Evolutionary conservation across 2,888 invertebrate species (phyloP).

Genomic region (Lithophane ornitopus): DNA sequence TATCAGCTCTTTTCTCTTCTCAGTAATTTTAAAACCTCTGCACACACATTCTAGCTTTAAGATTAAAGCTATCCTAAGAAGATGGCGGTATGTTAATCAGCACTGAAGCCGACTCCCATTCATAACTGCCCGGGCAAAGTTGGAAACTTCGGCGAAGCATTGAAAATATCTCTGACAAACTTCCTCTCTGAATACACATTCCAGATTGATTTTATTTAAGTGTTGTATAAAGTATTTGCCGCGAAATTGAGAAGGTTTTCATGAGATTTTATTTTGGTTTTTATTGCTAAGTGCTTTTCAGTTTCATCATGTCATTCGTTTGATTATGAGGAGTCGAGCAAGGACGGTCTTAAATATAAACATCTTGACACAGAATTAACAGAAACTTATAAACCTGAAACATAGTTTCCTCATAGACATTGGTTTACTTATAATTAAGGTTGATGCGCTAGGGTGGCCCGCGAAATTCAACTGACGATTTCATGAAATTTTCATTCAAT

Average conservation of each 20-base stretch:
- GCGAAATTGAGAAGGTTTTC: constrained; percentile 17
- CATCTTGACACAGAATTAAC: neutral
- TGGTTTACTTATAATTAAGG: no score
- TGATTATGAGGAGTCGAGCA: neutral
- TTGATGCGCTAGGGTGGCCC: no score
- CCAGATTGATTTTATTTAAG: constrained; percentile 49
- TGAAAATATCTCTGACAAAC: constrained; percentile 26
- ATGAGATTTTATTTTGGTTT: constrained; percentile 9
- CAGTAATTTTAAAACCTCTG: neutral
- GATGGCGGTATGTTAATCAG: constrained; percentile 22
- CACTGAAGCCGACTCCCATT: constrained; percentile 17
- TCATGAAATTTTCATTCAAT: no score
- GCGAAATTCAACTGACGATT: no score
- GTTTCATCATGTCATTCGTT: neutral
- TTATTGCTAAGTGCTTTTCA: constrained; percentile 4
- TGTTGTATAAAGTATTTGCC: constrained; percentile 28
- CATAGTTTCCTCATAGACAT: neutral
- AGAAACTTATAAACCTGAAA: neutral
- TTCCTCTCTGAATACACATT: constrained; percentile 42
- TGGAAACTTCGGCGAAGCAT: constrained; percentile 31
- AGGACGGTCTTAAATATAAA: neutral
- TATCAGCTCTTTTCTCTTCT: neutral
- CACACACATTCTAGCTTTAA: neutral
- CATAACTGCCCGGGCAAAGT: constrained; percentile 28
- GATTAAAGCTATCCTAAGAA: constrained; percentile 20